Evolutionary conservation across 1,140 invertebrate genomes (phyloP), one percentile per base, ranked within the genome.

Genomic region (Dufourea novaeangliae): DNA sequence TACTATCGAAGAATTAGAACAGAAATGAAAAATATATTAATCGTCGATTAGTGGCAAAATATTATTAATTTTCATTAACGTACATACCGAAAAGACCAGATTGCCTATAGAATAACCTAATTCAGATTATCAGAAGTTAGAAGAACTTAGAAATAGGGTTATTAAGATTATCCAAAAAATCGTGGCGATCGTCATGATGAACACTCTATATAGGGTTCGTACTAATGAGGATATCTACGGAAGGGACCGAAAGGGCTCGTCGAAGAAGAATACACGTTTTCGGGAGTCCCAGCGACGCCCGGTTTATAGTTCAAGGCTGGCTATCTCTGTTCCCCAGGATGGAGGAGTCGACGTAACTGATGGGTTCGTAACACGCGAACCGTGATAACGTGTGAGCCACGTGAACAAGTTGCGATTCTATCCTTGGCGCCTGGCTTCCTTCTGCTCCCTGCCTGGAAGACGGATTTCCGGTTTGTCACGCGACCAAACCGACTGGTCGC

Each of bases 291-390:
- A n/a, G n/a, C 25, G 27, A 34, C 62, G 39, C 27, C n/a, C n/a
- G 64, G 27, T 68, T 75, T 75, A 75, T 75, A 68, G 73, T 75
- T 75, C 73, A 75, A 75, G 73, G 73, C 22, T 68, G 27, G 52
- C 73, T 68, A 57, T 59, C 73, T 56, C n/a, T 75, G 32, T 57
- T 68, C 29, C n/a, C n/a, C 39, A 44, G 39, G 73, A 75, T 41
- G 27, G 39, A 41, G 37, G 52, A 57, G 56, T 34, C 73, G 64
- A 20, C 3, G 50, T 68, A 68, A 75, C 69, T 46, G 73, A 75
- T 75, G 63, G 39, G 27, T 14, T 27, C 64, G 27, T 39, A 32
- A 68, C 73, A 75, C 64, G 73, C 73, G 29, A 75, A n/a, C 64
- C 64, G 52, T 32, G 73, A 75, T 75, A 75, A 75, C 46, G 32